phyloP scores from a whole-genome alignment of 2,888 invertebrate species.

The Tinea semifulvella region DNA sequence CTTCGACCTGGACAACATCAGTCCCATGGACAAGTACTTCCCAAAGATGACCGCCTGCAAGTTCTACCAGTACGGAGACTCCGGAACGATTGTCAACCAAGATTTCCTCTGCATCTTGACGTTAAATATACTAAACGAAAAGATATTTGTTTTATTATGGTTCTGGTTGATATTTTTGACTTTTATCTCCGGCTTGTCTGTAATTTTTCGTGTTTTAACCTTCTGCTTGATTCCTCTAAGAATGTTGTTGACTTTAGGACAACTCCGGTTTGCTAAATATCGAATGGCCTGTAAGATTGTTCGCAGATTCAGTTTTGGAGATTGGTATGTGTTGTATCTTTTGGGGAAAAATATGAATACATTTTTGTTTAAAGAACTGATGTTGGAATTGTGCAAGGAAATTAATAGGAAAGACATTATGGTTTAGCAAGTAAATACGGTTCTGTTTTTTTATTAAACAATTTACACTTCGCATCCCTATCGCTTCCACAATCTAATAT shows the following conservation, averaged over 20 bases:
- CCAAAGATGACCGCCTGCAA: slow-evolving; percentile 76
- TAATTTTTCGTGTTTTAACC: slow-evolving; percentile 71
- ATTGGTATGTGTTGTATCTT: slow-evolving; percentile 81
- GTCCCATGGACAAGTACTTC: slow-evolving; percentile 74
- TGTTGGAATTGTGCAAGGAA: slow-evolving; percentile 59
- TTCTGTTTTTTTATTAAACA: not conserved
- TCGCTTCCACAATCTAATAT: no score
- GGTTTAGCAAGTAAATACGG: not conserved
- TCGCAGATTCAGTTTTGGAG: slow-evolving; percentile 68
- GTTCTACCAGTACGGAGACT: slow-evolving; percentile 65
- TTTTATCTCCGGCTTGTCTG: slow-evolving; percentile 66
- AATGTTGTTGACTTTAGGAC: slow-evolving; percentile 68
- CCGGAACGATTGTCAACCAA: slow-evolving; percentile 62
- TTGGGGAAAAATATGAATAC: slow-evolving; percentile 81
- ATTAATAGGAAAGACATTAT: not conserved
- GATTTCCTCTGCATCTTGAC: slow-evolving; percentile 80
- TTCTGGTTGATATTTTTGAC: slow-evolving; percentile 76
- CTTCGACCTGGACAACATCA: slow-evolving; percentile 46
- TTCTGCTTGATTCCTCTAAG: slow-evolving; percentile 67
- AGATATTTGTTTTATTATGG: slow-evolving; percentile 79
- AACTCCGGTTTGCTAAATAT: slow-evolving; percentile 62
- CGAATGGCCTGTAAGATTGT: slow-evolving; percentile 62
- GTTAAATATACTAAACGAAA: slow-evolving; percentile 81
- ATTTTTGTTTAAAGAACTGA: slow-evolving; percentile 70
- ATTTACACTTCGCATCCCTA: no score